Conservation (phyloP, 2,113 vertebrate genomes). For the Dinomys branickii region DNA sequence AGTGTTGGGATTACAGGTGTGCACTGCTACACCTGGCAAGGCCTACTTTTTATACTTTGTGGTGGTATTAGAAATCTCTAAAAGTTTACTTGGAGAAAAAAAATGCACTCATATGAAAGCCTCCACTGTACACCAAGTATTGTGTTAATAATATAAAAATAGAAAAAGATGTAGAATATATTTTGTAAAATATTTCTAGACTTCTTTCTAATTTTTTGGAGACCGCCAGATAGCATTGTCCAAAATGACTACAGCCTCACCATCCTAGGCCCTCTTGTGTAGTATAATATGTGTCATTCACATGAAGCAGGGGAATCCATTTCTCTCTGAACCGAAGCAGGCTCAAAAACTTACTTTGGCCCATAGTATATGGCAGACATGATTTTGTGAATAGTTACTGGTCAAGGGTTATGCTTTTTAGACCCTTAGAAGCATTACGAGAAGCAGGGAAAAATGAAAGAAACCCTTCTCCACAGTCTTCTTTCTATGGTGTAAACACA, state of each 20-base stretch:
- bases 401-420: background rate
- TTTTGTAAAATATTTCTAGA: background rate
- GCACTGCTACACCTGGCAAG: background rate
- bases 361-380: background rate
- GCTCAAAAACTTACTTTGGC: background rate
- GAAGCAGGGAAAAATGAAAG: background rate
- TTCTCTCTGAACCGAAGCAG: background rate
- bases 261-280: background rate
- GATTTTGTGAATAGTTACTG: background rate
- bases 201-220: conserved; percentile 25
- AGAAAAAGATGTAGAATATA: background rate
- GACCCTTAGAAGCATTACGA: background rate
- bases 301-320: background rate
- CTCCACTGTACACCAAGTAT: background rate
- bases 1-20: background rate
- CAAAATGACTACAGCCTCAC: background rate
- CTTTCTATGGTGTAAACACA: background rate
- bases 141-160: background rate
- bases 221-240: background rate
- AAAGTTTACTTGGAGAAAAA: background rate
- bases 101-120: background rate
- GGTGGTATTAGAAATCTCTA: background rate
- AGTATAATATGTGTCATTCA: background rate
- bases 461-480: background rate
- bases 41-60: background rate